A percentile compares a stretch with the other conserved stretches of the same genome.
These are phyloP conservation scores for Diorhabda sublineata DNA, from an alignment of 1,140 invertebrate genomes.

Conservation along the genomic window DNA sequence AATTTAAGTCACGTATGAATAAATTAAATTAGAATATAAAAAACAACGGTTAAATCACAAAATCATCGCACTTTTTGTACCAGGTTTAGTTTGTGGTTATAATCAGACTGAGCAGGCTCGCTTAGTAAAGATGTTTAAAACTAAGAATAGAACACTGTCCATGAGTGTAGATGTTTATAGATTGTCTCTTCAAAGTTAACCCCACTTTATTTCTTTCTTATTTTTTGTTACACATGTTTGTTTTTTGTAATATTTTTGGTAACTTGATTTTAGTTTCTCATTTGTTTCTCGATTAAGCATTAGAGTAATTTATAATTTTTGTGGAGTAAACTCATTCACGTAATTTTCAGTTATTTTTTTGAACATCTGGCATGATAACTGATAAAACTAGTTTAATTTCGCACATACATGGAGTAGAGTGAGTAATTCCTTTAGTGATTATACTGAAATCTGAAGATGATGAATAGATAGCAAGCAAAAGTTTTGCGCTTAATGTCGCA, in stretches of 20 bases:
- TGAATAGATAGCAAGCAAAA: not conserved
- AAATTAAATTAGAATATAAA: conserved; percentile 13
- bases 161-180: conserved; percentile 44
- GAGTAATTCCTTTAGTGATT: not conserved
- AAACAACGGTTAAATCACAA: conserved; percentile 32
- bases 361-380: not conserved
- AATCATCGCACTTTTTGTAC: conserved; percentile 39
- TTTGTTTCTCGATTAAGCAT: not conserved
- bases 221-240: conserved; percentile 14
- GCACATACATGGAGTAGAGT: not conserved
- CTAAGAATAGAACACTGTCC: conserved; percentile 43
- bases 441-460: not conserved
- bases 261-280: not conserved
- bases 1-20: not conserved
- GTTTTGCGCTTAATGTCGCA: too few species aligned
- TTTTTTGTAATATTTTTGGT: not conserved
- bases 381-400: not conserved
- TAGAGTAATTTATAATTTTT: not conserved
- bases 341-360: not conserved
- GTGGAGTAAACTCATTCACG: not conserved
- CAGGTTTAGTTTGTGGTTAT: conserved; percentile 30
- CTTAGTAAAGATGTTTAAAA: conserved; percentile 39
- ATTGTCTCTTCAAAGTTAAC: conserved; percentile 39
- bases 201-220: conserved; percentile 34
- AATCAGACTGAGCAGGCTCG: conserved; percentile 29